Base-by-base conservation (phyloP, 2,888 invertebrate genomes). In the Patella depressa region DNA sequence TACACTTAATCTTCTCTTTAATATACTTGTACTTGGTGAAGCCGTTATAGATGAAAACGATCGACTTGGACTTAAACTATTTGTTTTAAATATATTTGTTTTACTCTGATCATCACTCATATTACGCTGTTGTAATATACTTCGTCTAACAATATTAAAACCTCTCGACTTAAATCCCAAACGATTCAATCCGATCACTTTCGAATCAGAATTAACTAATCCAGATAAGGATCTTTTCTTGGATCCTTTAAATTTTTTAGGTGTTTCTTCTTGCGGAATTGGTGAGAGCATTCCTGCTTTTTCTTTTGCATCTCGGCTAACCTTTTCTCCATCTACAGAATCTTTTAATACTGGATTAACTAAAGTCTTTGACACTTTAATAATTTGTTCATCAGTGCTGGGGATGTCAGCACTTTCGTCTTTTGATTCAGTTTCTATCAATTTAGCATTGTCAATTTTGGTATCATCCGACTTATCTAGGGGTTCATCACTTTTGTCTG, bases 1-100 rank as follows among this genome's bases (percentile, higher is more conserved):
- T 73, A 80, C 84, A n/a, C 87, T 80, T 54, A 84, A 76, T 54
- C 87, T 72, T 71, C 86, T 86, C 81, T 89, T 88, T 74, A 90
- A 81, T 53, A 90, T 90, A 17, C 90, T 88, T 9, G 88, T 88
- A 81, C 88, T 88, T 1, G 90, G 90, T 1, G 90, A 90, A 12
- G 89, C 89, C 17, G 86, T 84, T 1, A 89, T 89, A 0, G 90
- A 89, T 72, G 84, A 85, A n/a, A 88, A 77, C 24, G 65, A 71
- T 15, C 65, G 14, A n/a, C 24, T 65, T 65, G 19, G 65, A 73
- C 70, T 53, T 11, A 19, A 57, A 29, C 29, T 24, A 4, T n/a
- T n/a, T 24, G 53, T 24, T 17, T 72, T 72, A n/a, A 12, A 12
- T 71, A 71, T 24, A 9, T 1, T 17, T 0, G 45, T 14, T 53